Evolutionary conservation across 2,797 vertebrate genomes (phyloP).

Genomic region (Gallinago stenura): DNA sequence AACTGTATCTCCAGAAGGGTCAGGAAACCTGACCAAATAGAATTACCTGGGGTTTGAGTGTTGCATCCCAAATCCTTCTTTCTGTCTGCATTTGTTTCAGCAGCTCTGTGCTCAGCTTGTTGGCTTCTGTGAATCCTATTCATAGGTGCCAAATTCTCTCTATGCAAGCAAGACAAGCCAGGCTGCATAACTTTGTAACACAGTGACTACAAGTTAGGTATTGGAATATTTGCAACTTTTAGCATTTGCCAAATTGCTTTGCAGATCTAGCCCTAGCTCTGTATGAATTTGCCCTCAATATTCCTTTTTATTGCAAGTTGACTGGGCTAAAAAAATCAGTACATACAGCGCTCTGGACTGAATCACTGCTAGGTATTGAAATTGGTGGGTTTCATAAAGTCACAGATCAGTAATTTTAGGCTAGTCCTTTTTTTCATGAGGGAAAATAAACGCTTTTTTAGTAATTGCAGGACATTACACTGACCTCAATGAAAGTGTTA

Average conservation of each 20-base stretch:
- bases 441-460: background rate
- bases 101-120: background rate
- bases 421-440: background rate
- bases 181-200: background rate
- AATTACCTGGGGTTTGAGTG: background rate
- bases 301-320: background rate
- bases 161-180: background rate
- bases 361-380: background rate
- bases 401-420: background rate
- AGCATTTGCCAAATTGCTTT: background rate
- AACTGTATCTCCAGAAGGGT: background rate
- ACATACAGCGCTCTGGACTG: background rate
- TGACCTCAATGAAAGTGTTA: background rate
- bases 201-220: background rate
- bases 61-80: background rate
- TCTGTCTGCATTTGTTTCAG: background rate
- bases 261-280: background rate
- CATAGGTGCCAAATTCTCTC: background rate
- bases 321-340: background rate
- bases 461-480: background rate
- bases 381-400: background rate
- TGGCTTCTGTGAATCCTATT: background rate
- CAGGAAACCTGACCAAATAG: background rate
- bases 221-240: background rate
- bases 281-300: background rate